Evolutionary conservation across 2,888 invertebrate species (phyloP).

Genomic region (Oscheius onirici): DNA sequence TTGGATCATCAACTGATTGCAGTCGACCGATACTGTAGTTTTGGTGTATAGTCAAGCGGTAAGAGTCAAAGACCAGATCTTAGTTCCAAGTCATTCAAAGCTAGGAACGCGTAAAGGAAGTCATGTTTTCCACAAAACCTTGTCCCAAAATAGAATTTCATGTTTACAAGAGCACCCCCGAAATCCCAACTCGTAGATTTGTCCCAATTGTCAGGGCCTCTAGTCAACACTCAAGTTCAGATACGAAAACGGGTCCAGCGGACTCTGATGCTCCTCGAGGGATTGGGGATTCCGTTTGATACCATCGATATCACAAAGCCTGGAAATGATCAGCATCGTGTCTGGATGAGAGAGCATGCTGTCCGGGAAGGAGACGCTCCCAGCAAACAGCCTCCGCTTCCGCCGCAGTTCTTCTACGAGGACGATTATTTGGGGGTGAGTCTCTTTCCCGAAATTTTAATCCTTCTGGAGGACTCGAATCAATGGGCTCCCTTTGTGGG

Average conservation of each 20-base stretch:
- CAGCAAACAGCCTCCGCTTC: constrained; percentile 75
- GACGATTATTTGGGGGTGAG: constrained; percentile 89
- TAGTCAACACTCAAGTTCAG: constrained; percentile 17
- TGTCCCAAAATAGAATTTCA: background rate
- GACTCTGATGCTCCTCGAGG: constrained; percentile 90
- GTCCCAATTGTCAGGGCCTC: too few relatives aligned
- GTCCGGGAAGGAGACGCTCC: constrained; percentile 57
- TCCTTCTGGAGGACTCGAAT: background rate
- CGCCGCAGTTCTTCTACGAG: constrained; percentile 93
- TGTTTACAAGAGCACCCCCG: too few relatives aligned
- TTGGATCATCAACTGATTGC: too few relatives aligned
- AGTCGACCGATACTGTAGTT: too few relatives aligned
- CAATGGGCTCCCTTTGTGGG: constrained; percentile 2
- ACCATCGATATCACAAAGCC: constrained; percentile 94
- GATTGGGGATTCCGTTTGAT: constrained; percentile 88
- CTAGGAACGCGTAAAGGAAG: background rate
- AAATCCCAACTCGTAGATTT: too few relatives aligned
- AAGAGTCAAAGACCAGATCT: too few relatives aligned
- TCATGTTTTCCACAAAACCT: background rate
- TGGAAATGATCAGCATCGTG: constrained; percentile 78
- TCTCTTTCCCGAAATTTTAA: background rate
- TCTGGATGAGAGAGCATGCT: constrained; percentile 87
- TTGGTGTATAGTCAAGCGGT: too few relatives aligned
- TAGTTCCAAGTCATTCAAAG: too few relatives aligned
- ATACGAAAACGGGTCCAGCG: constrained; percentile 81